Evolutionary conservation across 2,888 invertebrate species (phyloP).

Genomic region (Serrognathus titanus): DNA sequence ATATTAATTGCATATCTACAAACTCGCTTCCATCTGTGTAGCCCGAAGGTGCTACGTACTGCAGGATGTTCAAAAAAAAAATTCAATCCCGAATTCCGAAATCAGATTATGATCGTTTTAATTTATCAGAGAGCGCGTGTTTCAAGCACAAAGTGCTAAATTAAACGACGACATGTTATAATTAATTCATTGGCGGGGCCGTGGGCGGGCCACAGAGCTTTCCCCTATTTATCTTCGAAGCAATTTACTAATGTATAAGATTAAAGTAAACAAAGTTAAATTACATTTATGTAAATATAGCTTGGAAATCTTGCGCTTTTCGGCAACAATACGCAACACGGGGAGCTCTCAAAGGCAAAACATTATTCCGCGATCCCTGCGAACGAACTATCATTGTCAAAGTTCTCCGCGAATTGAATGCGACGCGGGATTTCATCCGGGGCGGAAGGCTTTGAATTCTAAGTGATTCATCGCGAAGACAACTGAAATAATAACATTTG

Average conservation of each 20-base stretch:
- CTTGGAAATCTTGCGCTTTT: conserved; percentile 17
- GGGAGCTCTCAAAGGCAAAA: not conserved
- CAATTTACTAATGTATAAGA: conserved; percentile 20
- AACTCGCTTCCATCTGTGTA: not conserved
- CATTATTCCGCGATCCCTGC: not conserved
- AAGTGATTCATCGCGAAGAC: conserved; percentile 28
- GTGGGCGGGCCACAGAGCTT: not conserved
- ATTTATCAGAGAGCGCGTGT: not conserved
- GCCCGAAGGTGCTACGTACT: not conserved
- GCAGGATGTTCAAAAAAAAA: too few relatives aligned
- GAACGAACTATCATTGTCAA: conserved; percentile 19
- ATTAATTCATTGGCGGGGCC: conserved; percentile 8
- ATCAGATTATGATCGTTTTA: too few relatives aligned
- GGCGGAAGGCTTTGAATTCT: conserved; percentile 22
- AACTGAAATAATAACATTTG: conserved; percentile 31
- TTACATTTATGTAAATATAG: conserved; percentile 31
- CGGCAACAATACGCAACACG: not conserved
- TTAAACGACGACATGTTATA: conserved; percentile 4
- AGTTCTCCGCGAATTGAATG: conserved; percentile 28
- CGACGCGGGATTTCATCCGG: conserved; percentile 25
- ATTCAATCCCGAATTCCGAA: too few relatives aligned
- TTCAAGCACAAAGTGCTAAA: not conserved
- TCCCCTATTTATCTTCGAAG: conserved; percentile 13
- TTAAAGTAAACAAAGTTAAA: conserved; percentile 18
- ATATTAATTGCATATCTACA: not conserved